Evolutionary conservation across 2,113 vertebrate species (phyloP), one percentile per base, ranked within the genome.

Genomic region (Percopsis transmontana): DNA sequence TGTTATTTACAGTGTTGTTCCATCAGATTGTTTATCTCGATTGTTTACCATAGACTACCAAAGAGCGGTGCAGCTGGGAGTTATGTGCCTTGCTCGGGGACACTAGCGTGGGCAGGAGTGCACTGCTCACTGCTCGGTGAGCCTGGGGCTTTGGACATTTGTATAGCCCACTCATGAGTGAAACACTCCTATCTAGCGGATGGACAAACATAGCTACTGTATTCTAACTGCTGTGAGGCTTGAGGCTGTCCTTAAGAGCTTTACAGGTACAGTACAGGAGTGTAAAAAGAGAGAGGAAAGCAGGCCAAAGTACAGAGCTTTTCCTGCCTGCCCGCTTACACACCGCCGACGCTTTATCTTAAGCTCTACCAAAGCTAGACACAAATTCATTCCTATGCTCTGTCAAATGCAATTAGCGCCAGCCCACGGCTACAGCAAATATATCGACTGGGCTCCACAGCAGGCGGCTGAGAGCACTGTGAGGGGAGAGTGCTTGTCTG

Each of bases 401-500:
- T 85, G 86, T 89, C 89, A 88, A 86, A 90, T 74, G 79, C 81
- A 90, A 89, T 90, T 89, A 90, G 79, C 72, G 51, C 64, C 86
- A 86, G 85, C 86, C 85, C 87, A 79, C 84, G 52, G 80, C 87
- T 83, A 81, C 77, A 71, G 79, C 82, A 88, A 84, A 88, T 86
- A 84, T 80, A 89, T 89, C 80, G 80, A 86, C 86, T 66, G 15
- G 77, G 83, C 84, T 41, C 70, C 79, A 12, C 83, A 19, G 85
- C 76, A 2, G 72, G 77, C 48, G 58, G 66, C 65, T 40, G 61
- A 38, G 63, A 62, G 79, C 63, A 19, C 60, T 21, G 77, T 2
- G 33, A 24, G 73, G 55, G 62, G 47, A 58, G 24, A 78, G 73
- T 24, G 67, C 73, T 51, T 24, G 13, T 79, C 73, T 61, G 62